Percentiles rank a stretch among this genome's conserved stretches.
phyloP scores from a whole-genome alignment of 2,888 invertebrate species.

The Nyleta sp. region DNA sequence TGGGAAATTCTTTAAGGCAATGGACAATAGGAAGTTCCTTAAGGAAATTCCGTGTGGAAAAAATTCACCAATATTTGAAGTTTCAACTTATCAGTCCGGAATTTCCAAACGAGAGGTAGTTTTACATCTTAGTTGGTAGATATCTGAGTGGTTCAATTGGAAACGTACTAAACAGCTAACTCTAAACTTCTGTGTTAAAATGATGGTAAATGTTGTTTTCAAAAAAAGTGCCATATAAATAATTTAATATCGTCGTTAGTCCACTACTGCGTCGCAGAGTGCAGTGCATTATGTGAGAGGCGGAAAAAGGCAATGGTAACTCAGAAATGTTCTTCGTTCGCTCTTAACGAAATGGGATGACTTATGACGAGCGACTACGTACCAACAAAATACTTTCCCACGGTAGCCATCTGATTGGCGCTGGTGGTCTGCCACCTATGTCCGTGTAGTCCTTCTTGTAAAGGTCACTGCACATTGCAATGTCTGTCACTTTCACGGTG shows the following conservation, averaged over 20 bases:
- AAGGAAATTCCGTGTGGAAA: no score
- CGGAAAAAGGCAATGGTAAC: not conserved
- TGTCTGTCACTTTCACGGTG: conserved; percentile 86
- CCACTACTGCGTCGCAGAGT: no score
- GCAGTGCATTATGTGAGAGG: no score
- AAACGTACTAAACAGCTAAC: no score
- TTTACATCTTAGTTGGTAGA: no score
- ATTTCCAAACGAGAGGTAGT: no score
- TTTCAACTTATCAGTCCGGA: no score
- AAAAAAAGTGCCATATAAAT: conserved; percentile 6
- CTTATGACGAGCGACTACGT: conserved; percentile 69
- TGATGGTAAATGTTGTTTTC: not conserved
- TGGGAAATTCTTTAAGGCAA: no score
- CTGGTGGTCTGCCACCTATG: conserved; percentile 85
- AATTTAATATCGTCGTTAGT: not conserved
- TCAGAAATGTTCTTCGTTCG: not conserved
- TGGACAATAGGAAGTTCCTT: no score
- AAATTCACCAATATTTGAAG: no score
- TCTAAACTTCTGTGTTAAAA: no score
- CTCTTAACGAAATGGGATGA: not conserved
- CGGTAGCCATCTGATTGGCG: conserved; percentile 86
- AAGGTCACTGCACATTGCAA: conserved; percentile 86
- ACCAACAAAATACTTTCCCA: conserved; percentile 87
- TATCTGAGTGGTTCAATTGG: no score
- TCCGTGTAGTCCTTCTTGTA: conserved; percentile 87